Evolutionary conservation across 2,113 vertebrate genomes (phyloP), one percentile per base, ranked within the genome.

Genomic region (Ochotona curzoniae): DNA sequence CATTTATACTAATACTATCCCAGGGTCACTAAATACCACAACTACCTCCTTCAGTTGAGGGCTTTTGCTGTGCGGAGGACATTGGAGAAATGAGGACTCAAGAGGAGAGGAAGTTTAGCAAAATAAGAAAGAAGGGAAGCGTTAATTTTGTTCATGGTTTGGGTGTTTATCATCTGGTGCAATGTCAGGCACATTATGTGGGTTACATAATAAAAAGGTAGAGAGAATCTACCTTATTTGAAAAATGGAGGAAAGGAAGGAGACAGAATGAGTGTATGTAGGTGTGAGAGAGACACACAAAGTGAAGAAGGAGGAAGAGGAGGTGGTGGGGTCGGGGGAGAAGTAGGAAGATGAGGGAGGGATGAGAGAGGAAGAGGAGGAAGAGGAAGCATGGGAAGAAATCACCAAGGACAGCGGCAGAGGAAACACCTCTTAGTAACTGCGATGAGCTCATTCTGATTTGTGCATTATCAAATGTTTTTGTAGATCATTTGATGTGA

Each of bases 401-500:
- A 17, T n/a, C 25, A 57, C 63, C 84, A 7, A 79, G 35, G 57
- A 30, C 18, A 57, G 18, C 7, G 28, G 11, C 10, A 70, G 57
- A 81, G 38, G 30, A 28, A 80, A 75, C 0, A 4, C 47, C 26
- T 87, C 90, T 89, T 47, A 47, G 61, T 60, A 76, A 71, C 11
- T 69, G 6, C 4, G 23, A 81, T 25, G 80, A 18, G 79, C 73
- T 76, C 7, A 32, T 5, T 21, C 51, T 61, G 15, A 70, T 54
- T 25, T 83, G 23, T 66, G 2, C 32, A 54, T 95, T 81, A 76
- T 21, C 32, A n/a, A 84, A 28, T 44, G 60, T 49, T n/a, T 70
- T 79, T 80, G 54, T 81, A 61, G 71, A n/a, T 79, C 35, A 70
- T 32, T 83, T 92, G 70, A 54, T 8, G 6, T 81, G 61, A 89